Conservation (phyloP, 2,888 invertebrate species). For the Dicyrtoma fusca region DNA sequence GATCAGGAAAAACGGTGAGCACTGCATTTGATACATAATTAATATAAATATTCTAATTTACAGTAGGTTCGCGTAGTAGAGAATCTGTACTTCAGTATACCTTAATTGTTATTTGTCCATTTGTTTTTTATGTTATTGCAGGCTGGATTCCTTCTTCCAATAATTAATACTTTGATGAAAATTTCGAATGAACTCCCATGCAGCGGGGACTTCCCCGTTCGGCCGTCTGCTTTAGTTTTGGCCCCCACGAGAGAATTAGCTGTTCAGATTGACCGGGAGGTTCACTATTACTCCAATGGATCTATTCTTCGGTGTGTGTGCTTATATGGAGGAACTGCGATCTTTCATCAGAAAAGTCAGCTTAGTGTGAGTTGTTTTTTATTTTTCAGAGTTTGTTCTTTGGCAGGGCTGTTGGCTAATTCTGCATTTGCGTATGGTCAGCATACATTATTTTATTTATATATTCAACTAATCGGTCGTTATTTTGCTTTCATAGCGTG, state of each 20-base stretch:
- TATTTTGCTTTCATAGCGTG: conserved; percentile 61
- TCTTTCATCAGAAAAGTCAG: conserved; percentile 69
- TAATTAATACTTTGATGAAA: conserved; percentile 72
- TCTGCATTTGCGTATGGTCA: no score
- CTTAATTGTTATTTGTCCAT: no score
- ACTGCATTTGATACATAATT: no score
- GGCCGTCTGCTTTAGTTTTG: conserved; percentile 82
- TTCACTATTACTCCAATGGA: conserved; percentile 76
- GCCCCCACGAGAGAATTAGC: conserved; percentile 92
- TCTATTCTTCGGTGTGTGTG: conserved; percentile 75
- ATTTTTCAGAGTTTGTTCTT: no score
- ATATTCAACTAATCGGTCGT: no score
- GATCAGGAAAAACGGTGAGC: conserved; percentile 77
- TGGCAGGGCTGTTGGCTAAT: no score
- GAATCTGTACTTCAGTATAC: no score
- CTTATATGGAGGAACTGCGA: conserved; percentile 84
- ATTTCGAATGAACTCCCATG: conserved; percentile 57
- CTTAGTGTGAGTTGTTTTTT: conserved; percentile 60
- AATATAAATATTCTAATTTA: no score
- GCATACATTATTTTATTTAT: no score
- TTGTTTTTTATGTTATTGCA: no score
- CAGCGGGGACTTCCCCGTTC: conserved; percentile 60
- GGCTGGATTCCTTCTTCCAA: conserved; percentile 92
- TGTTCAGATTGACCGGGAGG: conserved; percentile 83
- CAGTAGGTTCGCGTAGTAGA: no score